Conservation (phyloP, 1,140 invertebrate genomes). For the Phenacoccus solenopsis region DNA sequence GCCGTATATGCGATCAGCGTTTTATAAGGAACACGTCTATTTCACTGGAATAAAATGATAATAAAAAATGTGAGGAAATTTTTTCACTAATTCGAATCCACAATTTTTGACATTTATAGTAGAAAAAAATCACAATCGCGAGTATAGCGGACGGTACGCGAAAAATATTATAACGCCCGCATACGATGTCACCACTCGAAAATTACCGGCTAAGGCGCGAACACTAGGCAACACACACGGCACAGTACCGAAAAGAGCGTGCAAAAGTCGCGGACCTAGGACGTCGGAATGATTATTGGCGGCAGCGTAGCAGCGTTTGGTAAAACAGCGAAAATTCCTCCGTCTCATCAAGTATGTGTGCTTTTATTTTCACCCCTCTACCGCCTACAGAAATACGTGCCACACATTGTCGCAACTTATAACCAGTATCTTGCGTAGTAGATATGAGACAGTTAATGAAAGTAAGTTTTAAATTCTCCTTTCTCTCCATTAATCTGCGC, state of each 20-base stretch:
- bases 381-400: neutral
- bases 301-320: neutral
- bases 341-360: neutral
- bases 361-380: constrained; percentile 1
- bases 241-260: neutral
- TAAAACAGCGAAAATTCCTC: neutral
- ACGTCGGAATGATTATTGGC: neutral
- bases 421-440: constrained; percentile 1
- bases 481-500: constrained; percentile 1
- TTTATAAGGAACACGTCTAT: no score
- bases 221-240: neutral
- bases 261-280: neutral
- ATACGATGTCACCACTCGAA: no score
- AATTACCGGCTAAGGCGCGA: neutral
- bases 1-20: neutral
- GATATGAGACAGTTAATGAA: neutral
- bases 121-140: no score
- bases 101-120: no score
- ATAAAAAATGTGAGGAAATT: no score
- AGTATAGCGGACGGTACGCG: no score
- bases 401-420: neutral
- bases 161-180: no score
- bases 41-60: no score
- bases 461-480: constrained; percentile 3
- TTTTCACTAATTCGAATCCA: no score